Base-by-base conservation (phyloP, 2,113 vertebrate genomes). In the Hemibagrus wyckioides region DNA sequence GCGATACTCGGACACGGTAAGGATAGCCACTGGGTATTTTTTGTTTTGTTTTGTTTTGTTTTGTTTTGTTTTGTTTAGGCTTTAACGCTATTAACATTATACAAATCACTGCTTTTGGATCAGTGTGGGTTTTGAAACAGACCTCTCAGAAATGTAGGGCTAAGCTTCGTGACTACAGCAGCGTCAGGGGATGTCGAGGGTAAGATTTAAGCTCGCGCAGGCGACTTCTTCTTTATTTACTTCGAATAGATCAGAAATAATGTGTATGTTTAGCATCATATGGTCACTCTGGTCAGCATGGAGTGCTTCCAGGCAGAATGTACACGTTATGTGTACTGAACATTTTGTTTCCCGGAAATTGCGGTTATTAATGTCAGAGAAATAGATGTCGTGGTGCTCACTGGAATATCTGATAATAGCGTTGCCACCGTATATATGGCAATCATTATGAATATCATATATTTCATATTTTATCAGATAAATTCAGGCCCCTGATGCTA, bases 1-100 rank as follows among this genome's bases (percentile, higher is more conserved):
- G 87, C 84, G 87, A 59, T 48, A 83, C 89, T 86, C 82, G 77
- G 69, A 88, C 73, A 88, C 88, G 90, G 90, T 90, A 89, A 90
- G 90, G 28, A 13, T 52, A 23, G 48, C 76, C 28, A 10, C n/a
- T n/a, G n/a, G n/a, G n/a, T n/a, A n/a, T n/a, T n/a, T n/a, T n/a
- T n/a, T n/a, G n/a, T n/a, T n/a, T n/a, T n/a, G n/a, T n/a, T n/a
- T n/a, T 15, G 69, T 10, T 23, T 69, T 25, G 1, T 25, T 41
- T 33, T n/a, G n/a, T n/a, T n/a, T 21, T 15, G 69, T 10, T 23
- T 69, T 25, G 1, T 25, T 41, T 33, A 36, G 67, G 17, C 82
- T 88, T 82, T 13, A 54, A 80, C 79, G 7, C 30, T 11, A 80
- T 57, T 57, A 36, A 56, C 19, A 56, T 36, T 1, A 57, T 1